Base-by-base conservation (phyloP, 2,888 invertebrate genomes). In the Synergus laeviventris region DNA sequence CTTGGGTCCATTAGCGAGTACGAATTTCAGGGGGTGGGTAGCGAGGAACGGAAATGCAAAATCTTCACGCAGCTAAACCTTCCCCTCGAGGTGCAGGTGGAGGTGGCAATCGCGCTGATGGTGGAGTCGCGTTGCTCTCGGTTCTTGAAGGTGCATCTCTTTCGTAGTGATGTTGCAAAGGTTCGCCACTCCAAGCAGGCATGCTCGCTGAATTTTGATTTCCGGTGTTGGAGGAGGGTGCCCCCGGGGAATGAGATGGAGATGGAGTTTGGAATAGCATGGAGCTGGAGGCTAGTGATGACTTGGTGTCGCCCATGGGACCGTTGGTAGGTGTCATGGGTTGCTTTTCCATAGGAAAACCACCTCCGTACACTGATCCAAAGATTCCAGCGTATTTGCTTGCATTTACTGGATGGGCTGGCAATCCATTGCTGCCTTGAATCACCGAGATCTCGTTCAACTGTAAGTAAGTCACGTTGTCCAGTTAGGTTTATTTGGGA, bases 391-490 rank as follows among this genome's bases (percentile, higher is more conserved):
- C 95, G 91, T 96, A 96, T 89, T 96, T 95, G 76, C 93, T 93
- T 42, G 88, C 87, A 79, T 85, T 85, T 42, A 92, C 93, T 79
- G 91, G 91, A 89, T 91, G 93, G 82, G 90, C 87, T 76, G 94
- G 92, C 39, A 94, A 93, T 86, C 95, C 95, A 89, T 95, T 95
- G 84, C 94, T 94, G 90, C 94, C 94, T 88, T 95, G 95, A 87
- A 95, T 95, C 85, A 95, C 95, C 86, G 95, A 95, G 92, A 96
- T 95, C 92, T 96, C 95, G 92, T 95, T 95, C 91, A 96, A 92
- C 95, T 96, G 93, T 84, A 92, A 91, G 70, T 75, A 76, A 76
- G 45, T 56, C 56, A 82, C 60, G 78, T 60, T 81, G 76, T 56
- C 70, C 79, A 82, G 81, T 85, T 82, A 87, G 76, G 5, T 81